phyloP scores from a whole-genome alignment of 2,888 invertebrate species.

The Cloeon dipterum region DNA sequence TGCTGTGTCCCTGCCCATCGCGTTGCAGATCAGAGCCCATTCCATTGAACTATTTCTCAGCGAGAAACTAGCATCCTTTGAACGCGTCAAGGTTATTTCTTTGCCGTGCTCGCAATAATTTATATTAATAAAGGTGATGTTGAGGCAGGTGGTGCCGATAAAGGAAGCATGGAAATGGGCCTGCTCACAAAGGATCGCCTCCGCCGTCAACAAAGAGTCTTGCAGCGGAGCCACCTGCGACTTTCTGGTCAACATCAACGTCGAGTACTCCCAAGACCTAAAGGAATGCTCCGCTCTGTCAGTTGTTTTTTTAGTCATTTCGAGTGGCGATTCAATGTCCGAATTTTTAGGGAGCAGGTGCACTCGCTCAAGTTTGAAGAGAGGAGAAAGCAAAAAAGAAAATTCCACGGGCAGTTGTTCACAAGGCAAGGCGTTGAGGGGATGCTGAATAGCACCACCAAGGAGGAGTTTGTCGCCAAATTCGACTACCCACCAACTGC shows the following conservation, averaged over 20 bases:
- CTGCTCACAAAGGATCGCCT: conserved; percentile 32
- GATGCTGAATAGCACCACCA: conserved; percentile 22
- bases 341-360: conserved; percentile 19
- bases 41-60: conserved; percentile 32
- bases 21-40: conserved; percentile 39
- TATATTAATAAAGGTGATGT: background rate
- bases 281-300: conserved; percentile 32
- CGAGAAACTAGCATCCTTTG: conserved; percentile 25
- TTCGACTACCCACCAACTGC: conserved; percentile 27
- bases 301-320: conserved; percentile 10
- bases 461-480: conserved; percentile 23
- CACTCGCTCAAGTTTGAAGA: conserved; percentile 21
- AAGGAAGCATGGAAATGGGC: conserved; percentile 68
- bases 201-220: conserved; percentile 25
- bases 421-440: conserved; percentile 42
- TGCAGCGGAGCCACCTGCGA: conserved; percentile 32
- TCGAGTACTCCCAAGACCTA: conserved; percentile 27
- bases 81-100: conserved; percentile 16
- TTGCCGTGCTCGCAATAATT: conserved; percentile 2
- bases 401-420: conserved; percentile 25
- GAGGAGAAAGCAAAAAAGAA: conserved; percentile 18
- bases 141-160: conserved; percentile 21
- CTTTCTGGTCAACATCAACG: conserved; percentile 32
- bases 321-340: background rate
- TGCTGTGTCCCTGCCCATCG: conserved; percentile 45